A percentile compares a stretch with the other conserved stretches of the same genome.
Evolutionary conservation across 2,113 vertebrate genomes (phyloP).

Genomic region (Pseudonaja textilis): DNA sequence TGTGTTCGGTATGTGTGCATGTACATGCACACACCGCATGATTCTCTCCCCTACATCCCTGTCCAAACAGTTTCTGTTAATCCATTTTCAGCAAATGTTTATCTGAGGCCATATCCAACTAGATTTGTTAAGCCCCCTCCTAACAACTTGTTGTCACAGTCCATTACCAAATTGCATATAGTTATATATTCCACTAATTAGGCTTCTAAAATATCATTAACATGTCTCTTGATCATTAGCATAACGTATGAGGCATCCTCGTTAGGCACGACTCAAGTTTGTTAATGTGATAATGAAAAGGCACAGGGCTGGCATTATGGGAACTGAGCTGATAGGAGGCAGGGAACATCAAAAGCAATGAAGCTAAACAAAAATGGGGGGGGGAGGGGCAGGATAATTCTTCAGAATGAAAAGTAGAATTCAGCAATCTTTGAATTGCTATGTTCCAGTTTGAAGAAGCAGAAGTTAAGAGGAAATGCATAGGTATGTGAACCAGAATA

Average conservation of each 20-base stretch:
- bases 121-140: slow-evolving; percentile 81
- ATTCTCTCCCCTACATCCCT: neutral
- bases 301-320: slow-evolving; percentile 61
- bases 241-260: slow-evolving; percentile 96
- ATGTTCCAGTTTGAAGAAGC: neutral
- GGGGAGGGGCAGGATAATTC: neutral
- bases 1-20: neutral
- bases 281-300: slow-evolving; percentile 87
- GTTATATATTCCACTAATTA: slow-evolving; percentile 99
- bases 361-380: slow-evolving; percentile 10
- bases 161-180: slow-evolving; percentile 97
- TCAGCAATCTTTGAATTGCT: slow-evolving; percentile 16
- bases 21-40: neutral
- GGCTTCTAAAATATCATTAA: slow-evolving; percentile 99
- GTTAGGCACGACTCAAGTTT: slow-evolving; percentile 87
- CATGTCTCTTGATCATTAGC: slow-evolving; percentile 99
- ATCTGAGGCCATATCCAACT: slow-evolving; percentile 76
- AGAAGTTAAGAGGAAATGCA: neutral
- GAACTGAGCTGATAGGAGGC: slow-evolving; percentile 52
- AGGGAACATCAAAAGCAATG: slow-evolving; percentile 52
- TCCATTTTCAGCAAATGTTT: slow-evolving; percentile 68
- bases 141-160: slow-evolving; percentile 90
- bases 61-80: slow-evolving; percentile 46
- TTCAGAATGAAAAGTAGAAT: slow-evolving; percentile 6
- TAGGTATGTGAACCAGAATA: neutral